Evolutionary conservation across 2,888 invertebrate genomes (phyloP).

Genomic region (Tetramorium bicarinatum): DNA sequence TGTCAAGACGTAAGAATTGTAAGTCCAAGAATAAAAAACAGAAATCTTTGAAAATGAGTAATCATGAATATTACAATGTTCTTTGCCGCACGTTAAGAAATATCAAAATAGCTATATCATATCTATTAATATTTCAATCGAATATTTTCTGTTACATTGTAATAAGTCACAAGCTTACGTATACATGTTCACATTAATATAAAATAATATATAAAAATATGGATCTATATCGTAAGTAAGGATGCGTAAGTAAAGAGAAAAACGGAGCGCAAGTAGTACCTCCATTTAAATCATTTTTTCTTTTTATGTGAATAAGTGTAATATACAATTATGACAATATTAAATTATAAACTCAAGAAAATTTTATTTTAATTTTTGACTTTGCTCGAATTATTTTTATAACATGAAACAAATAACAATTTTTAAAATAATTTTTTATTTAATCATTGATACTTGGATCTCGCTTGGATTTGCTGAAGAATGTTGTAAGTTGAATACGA

Average conservation of each 20-base stretch:
- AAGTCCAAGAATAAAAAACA: neutral
- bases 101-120: neutral
- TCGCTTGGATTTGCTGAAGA: neutral
- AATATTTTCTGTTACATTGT: neutral
- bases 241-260: neutral
- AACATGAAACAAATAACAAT: neutral
- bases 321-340: neutral
- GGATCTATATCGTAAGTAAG: neutral
- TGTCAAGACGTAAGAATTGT: neutral
- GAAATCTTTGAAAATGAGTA: slow-evolving; percentile 8
- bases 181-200: neutral
- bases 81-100: neutral
- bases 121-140: neutral
- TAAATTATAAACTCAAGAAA: neutral
- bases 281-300: neutral
- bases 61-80: neutral
- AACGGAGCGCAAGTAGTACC: neutral
- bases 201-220: neutral
- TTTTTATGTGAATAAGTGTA: neutral
- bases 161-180: neutral
- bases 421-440: neutral
- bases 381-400: neutral
- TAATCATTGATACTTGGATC: neutral
- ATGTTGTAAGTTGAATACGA: too few species aligned
- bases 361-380: neutral